Percentiles rank a stretch among this genome's conserved stretches.
Evolutionary conservation across 2,888 invertebrate species (phyloP).

Genomic region (Pristionchus arcanus): DNA sequence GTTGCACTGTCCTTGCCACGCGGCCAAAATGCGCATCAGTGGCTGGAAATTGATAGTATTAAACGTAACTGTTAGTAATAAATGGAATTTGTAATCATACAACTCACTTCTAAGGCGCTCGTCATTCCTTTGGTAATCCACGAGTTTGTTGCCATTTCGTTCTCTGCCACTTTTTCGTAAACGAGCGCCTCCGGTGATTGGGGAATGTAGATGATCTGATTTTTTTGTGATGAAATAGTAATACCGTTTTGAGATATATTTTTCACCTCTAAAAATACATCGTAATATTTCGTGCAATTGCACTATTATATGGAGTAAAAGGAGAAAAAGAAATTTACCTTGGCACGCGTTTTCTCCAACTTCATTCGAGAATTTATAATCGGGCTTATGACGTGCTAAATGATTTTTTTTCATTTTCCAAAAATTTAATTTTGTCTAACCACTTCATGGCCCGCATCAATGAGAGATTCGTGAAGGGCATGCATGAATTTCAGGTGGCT

Average conservation of each 20-base stretch:
- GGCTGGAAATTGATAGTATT: background rate
- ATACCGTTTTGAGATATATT: background rate
- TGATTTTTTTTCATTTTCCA: background rate
- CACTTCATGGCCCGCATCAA: constrained; percentile 6
- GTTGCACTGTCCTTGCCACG: background rate
- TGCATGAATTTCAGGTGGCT: background rate
- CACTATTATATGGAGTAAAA: background rate
- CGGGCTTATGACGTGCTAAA: background rate
- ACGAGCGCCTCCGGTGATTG: background rate
- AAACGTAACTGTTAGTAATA: background rate
- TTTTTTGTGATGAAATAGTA: background rate
- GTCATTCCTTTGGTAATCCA: background rate
- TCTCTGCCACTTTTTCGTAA: background rate
- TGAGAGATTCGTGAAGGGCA: background rate
- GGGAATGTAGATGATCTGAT: background rate
- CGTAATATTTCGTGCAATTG: background rate
- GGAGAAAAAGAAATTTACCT: background rate
- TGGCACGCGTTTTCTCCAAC: background rate
- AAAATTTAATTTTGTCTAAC: background rate
- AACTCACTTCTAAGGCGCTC: background rate
- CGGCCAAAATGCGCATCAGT: background rate
- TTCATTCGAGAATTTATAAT: background rate
- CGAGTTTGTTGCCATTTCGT: background rate
- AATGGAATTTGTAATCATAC: background rate
- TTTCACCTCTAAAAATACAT: background rate